These are phyloP conservation scores for Lanius collurio DNA, from an alignment of 2,113 vertebrate species.

Conservation along the genomic window DNA sequence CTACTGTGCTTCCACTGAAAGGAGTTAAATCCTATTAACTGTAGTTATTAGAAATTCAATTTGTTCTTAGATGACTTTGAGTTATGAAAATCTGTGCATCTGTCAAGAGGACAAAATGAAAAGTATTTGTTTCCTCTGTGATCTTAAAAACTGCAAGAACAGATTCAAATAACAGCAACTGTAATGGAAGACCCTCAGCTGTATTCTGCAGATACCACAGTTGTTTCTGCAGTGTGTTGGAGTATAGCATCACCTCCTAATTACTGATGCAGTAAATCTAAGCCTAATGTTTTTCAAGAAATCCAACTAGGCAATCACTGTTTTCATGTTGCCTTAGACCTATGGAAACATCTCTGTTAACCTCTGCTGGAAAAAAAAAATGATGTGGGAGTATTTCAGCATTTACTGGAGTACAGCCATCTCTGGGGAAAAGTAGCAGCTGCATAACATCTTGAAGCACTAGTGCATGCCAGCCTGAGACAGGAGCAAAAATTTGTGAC, in stretches of 20 bases:
- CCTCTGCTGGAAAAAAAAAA: neutral
- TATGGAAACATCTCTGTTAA: neutral
- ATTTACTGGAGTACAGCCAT: neutral
- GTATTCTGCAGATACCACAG: neutral
- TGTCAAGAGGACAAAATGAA: neutral
- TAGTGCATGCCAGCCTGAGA: neutral
- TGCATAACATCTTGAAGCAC: neutral
- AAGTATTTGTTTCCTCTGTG: neutral
- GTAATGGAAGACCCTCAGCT: neutral
- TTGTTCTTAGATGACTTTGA: neutral
- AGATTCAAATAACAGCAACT: neutral
- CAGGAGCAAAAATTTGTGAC: neutral
- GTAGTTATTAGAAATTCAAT: neutral
- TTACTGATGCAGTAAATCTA: neutral
- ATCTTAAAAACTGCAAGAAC: neutral
- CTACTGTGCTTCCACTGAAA: neutral
- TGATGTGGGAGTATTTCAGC: neutral
- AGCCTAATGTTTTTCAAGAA: neutral
- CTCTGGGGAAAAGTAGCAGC: neutral
- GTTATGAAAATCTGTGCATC: neutral
- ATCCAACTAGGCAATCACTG: neutral
- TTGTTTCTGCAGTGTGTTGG: neutral
- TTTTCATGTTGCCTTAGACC: neutral
- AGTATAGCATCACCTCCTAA: neutral
- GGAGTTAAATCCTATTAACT: slow-evolving; percentile 9